These are phyloP conservation scores for Emydoidea blandingii DNA, from an alignment of 2,797 vertebrate genomes.

Conservation along the genomic window DNA sequence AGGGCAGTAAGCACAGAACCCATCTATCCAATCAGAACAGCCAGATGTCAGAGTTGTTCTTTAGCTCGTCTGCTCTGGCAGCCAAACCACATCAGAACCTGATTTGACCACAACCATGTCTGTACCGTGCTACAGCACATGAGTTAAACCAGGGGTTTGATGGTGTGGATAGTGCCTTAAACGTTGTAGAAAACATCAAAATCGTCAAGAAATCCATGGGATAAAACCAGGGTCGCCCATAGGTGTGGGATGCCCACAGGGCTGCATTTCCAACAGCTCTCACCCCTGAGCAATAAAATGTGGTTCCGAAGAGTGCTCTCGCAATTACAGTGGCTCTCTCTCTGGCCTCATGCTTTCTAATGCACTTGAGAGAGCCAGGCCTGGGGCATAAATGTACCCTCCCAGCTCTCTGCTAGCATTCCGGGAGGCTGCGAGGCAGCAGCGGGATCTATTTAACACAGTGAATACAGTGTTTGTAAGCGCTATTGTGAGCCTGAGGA, in stretches of 20 bases:
- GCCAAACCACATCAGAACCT: not conserved
- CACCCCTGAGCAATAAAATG: not conserved
- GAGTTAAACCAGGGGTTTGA: not conserved
- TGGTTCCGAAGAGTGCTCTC: not conserved
- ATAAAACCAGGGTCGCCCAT: conserved; percentile 6
- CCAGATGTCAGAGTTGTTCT: not conserved
- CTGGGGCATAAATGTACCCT: not conserved
- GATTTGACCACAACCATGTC: not conserved
- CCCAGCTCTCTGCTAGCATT: not conserved
- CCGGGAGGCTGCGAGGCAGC: rapidly evolving
- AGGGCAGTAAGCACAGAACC: not conserved
- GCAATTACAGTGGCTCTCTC: not conserved
- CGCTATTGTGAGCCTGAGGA: rapidly evolving
- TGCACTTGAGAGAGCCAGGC: conserved; percentile 1
- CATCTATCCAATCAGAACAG: not conserved
- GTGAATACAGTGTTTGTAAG: not conserved
- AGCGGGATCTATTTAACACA: not conserved
- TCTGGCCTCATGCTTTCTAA: not conserved
- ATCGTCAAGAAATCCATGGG: not conserved
- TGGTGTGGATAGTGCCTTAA: not conserved
- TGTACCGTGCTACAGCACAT: not conserved
- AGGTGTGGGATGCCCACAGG: not conserved
- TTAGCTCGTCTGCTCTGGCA: not conserved
- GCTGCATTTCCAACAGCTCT: not conserved
- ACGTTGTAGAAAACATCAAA: conserved; percentile 10